Conservation (phyloP, 2,113 vertebrate species). For the Bagarius yarrelli region DNA sequence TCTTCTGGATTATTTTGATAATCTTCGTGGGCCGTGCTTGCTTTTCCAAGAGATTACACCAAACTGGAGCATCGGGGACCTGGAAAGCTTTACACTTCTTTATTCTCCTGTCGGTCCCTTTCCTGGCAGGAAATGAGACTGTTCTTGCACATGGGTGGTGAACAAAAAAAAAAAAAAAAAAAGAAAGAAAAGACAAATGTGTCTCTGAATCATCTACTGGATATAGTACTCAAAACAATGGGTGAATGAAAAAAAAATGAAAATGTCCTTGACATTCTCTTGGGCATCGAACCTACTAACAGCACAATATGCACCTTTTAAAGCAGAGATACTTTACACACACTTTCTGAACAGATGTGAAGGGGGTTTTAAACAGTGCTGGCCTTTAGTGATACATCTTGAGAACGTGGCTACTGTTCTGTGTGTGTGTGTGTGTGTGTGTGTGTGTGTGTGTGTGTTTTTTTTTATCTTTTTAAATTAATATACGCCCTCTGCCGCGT, state of each 20-base stretch:
- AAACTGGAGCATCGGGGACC: constrained; percentile 10
- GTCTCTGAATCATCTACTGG: constrained; percentile 41
- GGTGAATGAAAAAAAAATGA: not conserved
- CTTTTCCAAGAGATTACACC: not conserved
- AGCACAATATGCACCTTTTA: not conserved
- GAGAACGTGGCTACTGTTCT: not conserved
- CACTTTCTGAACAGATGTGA: not conserved
- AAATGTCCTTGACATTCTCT: not conserved
- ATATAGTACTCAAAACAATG: constrained; percentile 34
- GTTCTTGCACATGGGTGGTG: constrained; percentile 42
- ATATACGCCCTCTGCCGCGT: not conserved
- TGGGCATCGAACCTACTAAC: not conserved
- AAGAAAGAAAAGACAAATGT: constrained; percentile 27
- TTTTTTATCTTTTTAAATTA: not conserved
- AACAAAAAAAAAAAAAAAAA: not conserved
- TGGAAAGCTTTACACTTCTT: constrained; percentile 23
- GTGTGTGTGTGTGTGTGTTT: not conserved
- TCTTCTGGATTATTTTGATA: not conserved
- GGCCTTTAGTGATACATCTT: not conserved
- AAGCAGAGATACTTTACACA: not conserved
- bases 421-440: not conserved
- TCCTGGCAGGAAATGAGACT: constrained; percentile 72
- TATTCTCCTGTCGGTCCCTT: constrained; percentile 52
- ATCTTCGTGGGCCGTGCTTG: not conserved
- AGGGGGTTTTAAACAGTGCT: not conserved